These are phyloP conservation scores for Babylonia areolata DNA, from an alignment of 1,140 invertebrate genomes.

Conservation along the genomic window DNA sequence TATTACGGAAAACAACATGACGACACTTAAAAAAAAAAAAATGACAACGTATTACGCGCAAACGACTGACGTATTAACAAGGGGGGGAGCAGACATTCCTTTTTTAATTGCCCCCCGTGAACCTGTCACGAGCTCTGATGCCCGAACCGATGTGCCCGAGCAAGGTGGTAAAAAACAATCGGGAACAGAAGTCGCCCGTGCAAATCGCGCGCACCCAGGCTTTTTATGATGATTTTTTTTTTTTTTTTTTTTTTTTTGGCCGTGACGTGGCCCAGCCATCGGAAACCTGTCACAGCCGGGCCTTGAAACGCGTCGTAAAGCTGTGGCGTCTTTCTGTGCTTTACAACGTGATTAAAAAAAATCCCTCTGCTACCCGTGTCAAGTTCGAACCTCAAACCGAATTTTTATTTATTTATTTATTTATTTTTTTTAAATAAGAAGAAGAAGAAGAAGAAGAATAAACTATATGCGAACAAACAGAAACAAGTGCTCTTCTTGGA, in stretches of 20 bases:
- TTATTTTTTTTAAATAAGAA: background rate
- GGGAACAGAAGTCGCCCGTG: background rate
- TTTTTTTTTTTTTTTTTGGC: no score
- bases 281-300: background rate
- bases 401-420: no score
- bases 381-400: background rate
- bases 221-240: background rate
- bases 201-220: background rate
- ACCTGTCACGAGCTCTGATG: background rate
- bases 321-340: background rate
- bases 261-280: background rate
- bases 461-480: background rate
- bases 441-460: background rate
- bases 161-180: background rate
- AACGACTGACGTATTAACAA: slow-evolving; percentile 3
- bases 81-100: background rate
- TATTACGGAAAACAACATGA: background rate
- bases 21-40: background rate
- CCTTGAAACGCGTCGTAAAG: background rate
- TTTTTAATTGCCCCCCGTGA: background rate
- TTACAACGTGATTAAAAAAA: background rate
- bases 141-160: background rate
- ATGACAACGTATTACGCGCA: background rate
- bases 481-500: background rate
- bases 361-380: background rate